These are phyloP conservation scores for Danio tinwini DNA, from an alignment of 2,797 vertebrate species.

Conservation along the genomic window DNA sequence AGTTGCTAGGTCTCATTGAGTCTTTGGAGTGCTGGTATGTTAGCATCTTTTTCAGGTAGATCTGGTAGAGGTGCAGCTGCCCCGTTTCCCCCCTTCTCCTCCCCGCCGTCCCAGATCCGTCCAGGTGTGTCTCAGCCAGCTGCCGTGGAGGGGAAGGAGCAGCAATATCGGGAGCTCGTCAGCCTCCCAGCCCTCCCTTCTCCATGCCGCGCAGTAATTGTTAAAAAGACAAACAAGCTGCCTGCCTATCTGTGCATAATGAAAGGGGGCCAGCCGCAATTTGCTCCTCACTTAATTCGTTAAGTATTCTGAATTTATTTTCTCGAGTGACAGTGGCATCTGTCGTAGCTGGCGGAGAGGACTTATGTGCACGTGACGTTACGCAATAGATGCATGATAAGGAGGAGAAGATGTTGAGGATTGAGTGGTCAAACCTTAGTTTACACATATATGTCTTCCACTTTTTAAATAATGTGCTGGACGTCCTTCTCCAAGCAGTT, in stretches of 20 bases:
- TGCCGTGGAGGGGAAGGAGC: constrained; percentile 73
- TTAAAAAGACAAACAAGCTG: constrained; percentile 83
- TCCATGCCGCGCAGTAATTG: constrained; percentile 74
- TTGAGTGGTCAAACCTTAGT: background rate
- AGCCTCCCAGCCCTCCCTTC: constrained; percentile 40
- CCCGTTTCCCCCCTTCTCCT: constrained; percentile 40
- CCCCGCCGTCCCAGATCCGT: constrained; percentile 53
- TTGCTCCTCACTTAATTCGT: constrained; percentile 86
- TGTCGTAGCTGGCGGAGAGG: constrained; percentile 76
- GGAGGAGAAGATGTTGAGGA: background rate
- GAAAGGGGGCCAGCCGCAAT: constrained; percentile 83
- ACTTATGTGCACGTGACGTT: constrained; percentile 44
- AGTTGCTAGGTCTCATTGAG: constrained; percentile 19
- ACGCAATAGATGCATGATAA: background rate
- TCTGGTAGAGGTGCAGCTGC: constrained; percentile 49
- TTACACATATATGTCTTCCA: background rate
- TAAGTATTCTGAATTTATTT: constrained; percentile 86
- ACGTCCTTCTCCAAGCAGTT: background rate
- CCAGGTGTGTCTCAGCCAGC: constrained; percentile 83
- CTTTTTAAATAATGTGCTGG: background rate
- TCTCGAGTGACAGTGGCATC: constrained; percentile 81
- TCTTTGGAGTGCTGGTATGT: constrained; percentile 33
- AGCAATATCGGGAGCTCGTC: constrained; percentile 60
- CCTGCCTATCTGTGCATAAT: constrained; percentile 78
- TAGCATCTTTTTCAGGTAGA: constrained; percentile 41